Conservation (phyloP, 2,113 vertebrate species). For the Ariopsis seemanni region DNA sequence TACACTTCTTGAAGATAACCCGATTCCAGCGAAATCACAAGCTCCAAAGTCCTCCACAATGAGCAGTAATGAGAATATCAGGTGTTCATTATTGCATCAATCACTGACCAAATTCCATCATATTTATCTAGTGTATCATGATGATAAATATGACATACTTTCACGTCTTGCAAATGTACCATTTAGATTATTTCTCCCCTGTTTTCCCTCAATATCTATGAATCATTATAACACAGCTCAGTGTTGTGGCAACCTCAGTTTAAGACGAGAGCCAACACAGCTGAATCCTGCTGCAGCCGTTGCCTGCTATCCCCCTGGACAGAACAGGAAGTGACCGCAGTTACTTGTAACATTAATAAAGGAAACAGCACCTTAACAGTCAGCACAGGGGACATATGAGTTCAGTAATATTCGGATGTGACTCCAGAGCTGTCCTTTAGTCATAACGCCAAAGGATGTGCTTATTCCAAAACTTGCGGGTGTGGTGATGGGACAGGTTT, state of each 20-base stretch:
- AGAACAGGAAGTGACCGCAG: conserved; percentile 73
- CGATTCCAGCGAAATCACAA: not conserved
- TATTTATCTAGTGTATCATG: conserved; percentile 2
- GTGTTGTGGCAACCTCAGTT: conserved; percentile 19
- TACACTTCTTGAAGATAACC: not conserved
- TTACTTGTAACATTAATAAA: conserved; percentile 62
- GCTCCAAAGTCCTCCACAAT: not conserved
- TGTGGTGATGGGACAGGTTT: conserved; percentile 22
- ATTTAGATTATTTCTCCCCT: not conserved
- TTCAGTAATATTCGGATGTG: conserved; percentile 58
- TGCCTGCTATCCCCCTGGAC: conserved; percentile 49
- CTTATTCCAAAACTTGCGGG: conserved; percentile 29
- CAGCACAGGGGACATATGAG: conserved; percentile 61
- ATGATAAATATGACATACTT: not conserved
- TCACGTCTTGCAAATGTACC: not conserved
- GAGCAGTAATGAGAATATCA: conserved; percentile 10
- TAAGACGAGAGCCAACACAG: conserved; percentile 38
- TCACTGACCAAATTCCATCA: not conserved
- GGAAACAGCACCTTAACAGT: conserved; percentile 65
- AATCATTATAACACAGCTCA: conserved; percentile 43
- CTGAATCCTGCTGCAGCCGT: conserved; percentile 55
- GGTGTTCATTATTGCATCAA: conserved; percentile 11
- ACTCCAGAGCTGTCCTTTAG: conserved; percentile 53
- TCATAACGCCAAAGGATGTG: conserved; percentile 39
- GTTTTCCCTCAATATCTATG: conserved; percentile 16